Conservation (phyloP, 2,888 invertebrate genomes). For the Acutogordius australiensis region DNA sequence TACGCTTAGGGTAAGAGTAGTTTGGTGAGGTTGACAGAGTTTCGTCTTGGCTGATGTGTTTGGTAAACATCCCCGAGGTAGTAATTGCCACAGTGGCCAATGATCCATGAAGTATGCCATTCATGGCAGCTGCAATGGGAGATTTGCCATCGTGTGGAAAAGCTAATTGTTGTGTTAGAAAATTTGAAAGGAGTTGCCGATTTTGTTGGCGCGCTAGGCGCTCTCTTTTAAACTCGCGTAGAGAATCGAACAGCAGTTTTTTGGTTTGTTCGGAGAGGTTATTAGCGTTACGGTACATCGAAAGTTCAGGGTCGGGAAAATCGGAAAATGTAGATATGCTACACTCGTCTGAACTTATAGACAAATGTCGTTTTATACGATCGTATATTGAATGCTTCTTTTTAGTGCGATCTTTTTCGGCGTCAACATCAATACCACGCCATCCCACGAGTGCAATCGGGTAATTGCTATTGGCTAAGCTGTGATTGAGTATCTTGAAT, state of each 20-base stretch:
- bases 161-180: background rate
- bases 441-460: background rate
- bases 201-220: background rate
- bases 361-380: background rate
- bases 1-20: background rate
- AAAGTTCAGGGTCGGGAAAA: background rate
- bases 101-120: no score
- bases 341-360: background rate
- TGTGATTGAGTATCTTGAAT: background rate
- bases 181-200: background rate
- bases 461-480: background rate
- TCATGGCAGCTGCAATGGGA: no score
- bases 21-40: background rate
- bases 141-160: no score
- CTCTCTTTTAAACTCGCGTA: background rate
- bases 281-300: background rate
- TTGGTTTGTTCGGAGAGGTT: background rate
- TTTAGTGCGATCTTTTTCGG: background rate
- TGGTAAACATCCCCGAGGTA: no score
- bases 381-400: background rate
- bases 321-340: background rate
- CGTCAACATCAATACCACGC: background rate
- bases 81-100: no score
- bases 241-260: background rate
- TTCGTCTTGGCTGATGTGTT: background rate